Evolutionary conservation across 2,113 vertebrate species (phyloP), one percentile per base, ranked within the genome.

Genomic region (Phalacrocorax aristotelis): DNA sequence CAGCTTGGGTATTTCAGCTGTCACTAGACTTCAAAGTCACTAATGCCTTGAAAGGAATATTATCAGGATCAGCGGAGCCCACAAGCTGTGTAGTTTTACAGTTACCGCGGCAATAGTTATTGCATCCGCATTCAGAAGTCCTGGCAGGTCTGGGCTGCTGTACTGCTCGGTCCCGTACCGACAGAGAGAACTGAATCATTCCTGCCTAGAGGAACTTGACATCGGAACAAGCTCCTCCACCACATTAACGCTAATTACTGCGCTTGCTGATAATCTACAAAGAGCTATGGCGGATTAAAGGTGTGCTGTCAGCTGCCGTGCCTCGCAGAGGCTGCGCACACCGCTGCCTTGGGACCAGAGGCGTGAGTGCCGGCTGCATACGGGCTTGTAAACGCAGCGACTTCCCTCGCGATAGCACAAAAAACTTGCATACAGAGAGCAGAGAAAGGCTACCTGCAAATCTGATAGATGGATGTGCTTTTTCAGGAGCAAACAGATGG

Each of bases 311-410:
- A 65, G 69, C 55, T 36, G 42, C 65, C 10, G 0, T 25, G 34
- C 38, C 26, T 38, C 38, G 38, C 38, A 38, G 38, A 38, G 38
- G 1, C 68, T 22, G 23, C 2, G 13, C 42, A 14, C 6, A 1
- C 46, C 60, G 62, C 80, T 44, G 52, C 36, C 64, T 26, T 7
- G 27, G 48, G 75, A 65, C 38, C 25, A 34, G 18, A n/a, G 36
- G n/a, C 18, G 32, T 0, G 13, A 58, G 29, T 10, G 19, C 48
- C 2, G 1, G 60, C 62, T 29, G 13, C 11, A 18, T 3, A 15
- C 1, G 0, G 3, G 52, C 71, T 49, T 64, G 48, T 20, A 22
- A 2, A 23, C 1, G 0, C 34, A 11, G 27, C 0, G 1, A 52
- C 11, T 20, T 69, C 34, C 66, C 61, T 40, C n/a, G 16, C 3